phyloP scores from a whole-genome alignment of 2,797 vertebrate genomes.

The Gallirallus australis region DNA sequence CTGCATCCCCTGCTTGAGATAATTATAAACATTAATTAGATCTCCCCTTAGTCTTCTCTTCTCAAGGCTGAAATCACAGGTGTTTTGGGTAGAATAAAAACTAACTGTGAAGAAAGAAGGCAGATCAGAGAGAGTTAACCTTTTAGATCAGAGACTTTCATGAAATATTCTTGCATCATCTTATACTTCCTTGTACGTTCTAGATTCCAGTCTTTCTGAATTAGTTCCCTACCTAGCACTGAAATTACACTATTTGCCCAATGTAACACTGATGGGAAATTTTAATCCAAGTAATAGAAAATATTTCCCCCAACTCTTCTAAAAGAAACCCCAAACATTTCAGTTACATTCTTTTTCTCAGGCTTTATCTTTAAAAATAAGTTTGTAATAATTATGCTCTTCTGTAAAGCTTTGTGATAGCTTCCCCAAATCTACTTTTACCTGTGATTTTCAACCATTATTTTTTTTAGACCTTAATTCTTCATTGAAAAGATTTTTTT shows the following conservation, averaged over 20 bases:
- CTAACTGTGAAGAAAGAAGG: not conserved
- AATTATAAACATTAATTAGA: no score
- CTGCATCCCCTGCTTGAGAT: no score
- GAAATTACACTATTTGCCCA: not conserved
- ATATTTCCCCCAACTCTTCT: not conserved
- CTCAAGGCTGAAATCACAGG: not conserved
- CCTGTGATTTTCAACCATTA: not conserved
- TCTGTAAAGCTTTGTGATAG: not conserved
- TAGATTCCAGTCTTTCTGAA: not conserved
- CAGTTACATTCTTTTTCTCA: not conserved
- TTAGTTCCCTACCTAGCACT: not conserved
- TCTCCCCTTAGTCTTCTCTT: no score
- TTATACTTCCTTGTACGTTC: not conserved
- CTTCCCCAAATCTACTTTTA: not conserved
- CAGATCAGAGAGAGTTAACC: not conserved
- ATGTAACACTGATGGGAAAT: not conserved
- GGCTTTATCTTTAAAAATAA: not conserved
- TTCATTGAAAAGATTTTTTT: not conserved
- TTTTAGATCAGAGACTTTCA: not conserved
- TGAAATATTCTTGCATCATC: not conserved
- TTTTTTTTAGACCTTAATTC: not conserved
- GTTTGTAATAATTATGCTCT: not conserved
- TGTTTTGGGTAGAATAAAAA: not conserved
- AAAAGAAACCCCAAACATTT: not conserved
- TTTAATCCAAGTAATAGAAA: not conserved